These are phyloP conservation scores for Pediacus dermestoides DNA, from an alignment of 2,888 invertebrate species.

Conservation along the genomic window DNA sequence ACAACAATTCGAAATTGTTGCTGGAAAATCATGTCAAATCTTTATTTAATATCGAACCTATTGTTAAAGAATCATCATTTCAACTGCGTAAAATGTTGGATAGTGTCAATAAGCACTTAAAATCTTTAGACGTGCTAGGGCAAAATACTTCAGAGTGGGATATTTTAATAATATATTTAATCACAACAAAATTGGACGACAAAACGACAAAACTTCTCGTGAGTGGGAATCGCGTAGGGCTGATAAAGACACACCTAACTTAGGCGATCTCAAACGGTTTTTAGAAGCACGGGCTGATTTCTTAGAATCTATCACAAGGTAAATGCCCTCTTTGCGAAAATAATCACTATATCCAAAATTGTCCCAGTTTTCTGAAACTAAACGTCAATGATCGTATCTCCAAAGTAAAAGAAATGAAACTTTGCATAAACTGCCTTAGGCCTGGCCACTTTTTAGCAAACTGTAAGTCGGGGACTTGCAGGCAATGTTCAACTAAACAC, in stretches of 20 bases:
- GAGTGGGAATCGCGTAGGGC: constrained; percentile 16
- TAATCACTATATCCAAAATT: constrained; percentile 9
- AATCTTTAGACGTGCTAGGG: constrained; percentile 11
- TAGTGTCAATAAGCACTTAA: constrained; percentile 14
- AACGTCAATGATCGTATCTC: constrained; percentile 6
- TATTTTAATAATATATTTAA: constrained; percentile 13
- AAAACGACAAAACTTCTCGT: constrained; percentile 11
- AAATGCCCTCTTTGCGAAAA: constrained; percentile 10
- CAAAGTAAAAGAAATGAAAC: constrained; percentile 4
- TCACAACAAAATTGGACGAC: constrained; percentile 14
- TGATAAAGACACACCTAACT: constrained; percentile 7
- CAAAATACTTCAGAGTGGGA: constrained; percentile 12
- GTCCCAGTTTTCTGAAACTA: constrained; percentile 9
- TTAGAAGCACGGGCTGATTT: constrained; percentile 4
- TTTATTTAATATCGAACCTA: constrained; percentile 15
- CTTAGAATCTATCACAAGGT: constrained; percentile 10
- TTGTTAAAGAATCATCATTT: constrained; percentile 13
- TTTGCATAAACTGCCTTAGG: constrained; percentile 10
- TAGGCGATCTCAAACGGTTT: constrained; percentile 5
- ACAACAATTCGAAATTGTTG: constrained; percentile 16
- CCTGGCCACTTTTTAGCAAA: constrained; percentile 6
- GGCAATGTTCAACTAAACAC: constrained; percentile 6
- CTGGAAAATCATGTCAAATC: constrained; percentile 17
- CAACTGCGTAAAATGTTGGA: constrained; percentile 11
- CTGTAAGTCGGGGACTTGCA: constrained; percentile 6